A percentile compares a stretch with the other conserved stretches of the same genome.
Evolutionary conservation across 2,113 vertebrate genomes (phyloP).

Genomic region (Thomomys bottae): DNA sequence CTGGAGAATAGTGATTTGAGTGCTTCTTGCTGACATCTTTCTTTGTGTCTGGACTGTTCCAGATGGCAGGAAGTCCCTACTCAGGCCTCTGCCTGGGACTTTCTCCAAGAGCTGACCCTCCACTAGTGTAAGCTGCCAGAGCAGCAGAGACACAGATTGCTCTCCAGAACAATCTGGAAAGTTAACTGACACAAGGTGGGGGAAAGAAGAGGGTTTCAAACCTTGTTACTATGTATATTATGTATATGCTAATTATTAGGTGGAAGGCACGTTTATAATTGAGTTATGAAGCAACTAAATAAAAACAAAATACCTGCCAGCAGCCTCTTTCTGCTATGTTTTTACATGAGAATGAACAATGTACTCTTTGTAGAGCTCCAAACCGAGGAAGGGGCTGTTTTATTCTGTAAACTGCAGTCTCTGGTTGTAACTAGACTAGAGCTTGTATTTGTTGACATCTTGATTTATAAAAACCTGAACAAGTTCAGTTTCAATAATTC

Average conservation of each 20-base stretch:
- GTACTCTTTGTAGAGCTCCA: constrained; percentile 69
- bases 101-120: constrained; percentile 72
- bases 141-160: not conserved
- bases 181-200: not conserved
- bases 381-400: constrained; percentile 36
- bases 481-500: constrained; percentile 78
- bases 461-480: constrained; percentile 79
- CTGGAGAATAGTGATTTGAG: constrained; percentile 17
- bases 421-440: constrained; percentile 73
- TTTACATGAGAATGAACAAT: constrained; percentile 72
- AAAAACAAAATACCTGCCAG: constrained; percentile 74
- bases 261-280: constrained; percentile 56
- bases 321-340: constrained; percentile 50
- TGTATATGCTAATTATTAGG: constrained; percentile 74
- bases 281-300: constrained; percentile 70
- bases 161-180: constrained; percentile 16
- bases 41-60: constrained; percentile 28
- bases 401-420: constrained; percentile 73
- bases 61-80: constrained; percentile 67
- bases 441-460: constrained; percentile 79
- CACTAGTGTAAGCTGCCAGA: constrained; percentile 33
- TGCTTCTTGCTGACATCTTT: constrained; percentile 52
- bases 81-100: constrained; percentile 52
- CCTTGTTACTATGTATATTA: constrained; percentile 29
- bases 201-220: constrained; percentile 46